Base-by-base conservation (phyloP, 2,797 vertebrate genomes). In the Pygocentrus nattereri region DNA sequence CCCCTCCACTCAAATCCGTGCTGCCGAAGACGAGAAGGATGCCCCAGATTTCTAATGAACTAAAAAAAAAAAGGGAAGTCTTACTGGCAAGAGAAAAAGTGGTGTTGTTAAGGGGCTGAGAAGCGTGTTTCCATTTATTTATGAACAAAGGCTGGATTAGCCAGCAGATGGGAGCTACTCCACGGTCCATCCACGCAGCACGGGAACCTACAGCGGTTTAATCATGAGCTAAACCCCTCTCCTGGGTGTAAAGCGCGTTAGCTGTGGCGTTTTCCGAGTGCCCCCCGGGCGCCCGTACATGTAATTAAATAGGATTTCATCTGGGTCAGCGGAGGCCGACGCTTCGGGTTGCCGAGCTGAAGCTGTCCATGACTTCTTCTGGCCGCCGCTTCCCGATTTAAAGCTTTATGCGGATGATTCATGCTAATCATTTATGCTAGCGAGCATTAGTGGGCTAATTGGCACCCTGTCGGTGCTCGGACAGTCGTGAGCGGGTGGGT, bases 11-110 rank as follows among this genome's bases (percentile, higher is more conserved):
- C 19, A 72, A 81, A 25, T 50, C 65, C 64, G 54, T 41, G 74
- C 70, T 2, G 41, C 18, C 18, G 62, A 79, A 23, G 31, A 64
- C 44, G 12, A 82, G 41, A 71, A 68, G 49, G 61, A 84, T 72
- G 84, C 72, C 80, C 84, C 78, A 88, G 82, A 81, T 84, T 87
- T 78, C 78, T 44, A 62, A 73, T 64, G 74, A 74, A 64, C 71
- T 47, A 79, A 73, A 78, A 50, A 79, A 78, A 31, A 27, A 73
- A 44, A 44, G 12, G 2, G 8, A 41, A 64, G 21, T 70, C 56
- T 64, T 73, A 64, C 75, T 58, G 27, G 15, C 5, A 15, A 34
- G 61, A 64, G 62, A 31, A 76, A 56, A 47, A 54, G 50, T 15
- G 0, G 44, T 4, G 16, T 38, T 58, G 47, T 64, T 61, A n/a